These are phyloP conservation scores for Leptinotarsa undecemlineata DNA, from an alignment of 1,140 invertebrate genomes.

Conservation along the genomic window DNA sequence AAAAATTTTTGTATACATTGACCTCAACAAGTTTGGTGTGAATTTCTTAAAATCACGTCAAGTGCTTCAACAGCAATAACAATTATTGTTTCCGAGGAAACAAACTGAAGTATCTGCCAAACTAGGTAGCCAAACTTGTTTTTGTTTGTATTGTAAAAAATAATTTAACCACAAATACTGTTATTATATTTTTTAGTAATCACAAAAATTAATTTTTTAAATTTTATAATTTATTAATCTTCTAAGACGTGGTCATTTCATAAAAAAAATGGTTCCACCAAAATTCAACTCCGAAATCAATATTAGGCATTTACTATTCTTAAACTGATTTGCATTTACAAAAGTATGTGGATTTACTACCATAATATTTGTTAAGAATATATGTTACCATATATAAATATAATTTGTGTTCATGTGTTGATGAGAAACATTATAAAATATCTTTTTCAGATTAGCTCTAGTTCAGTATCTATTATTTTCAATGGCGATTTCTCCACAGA, in stretches of 20 bases:
- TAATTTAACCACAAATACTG: no score
- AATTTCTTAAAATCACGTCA: no score
- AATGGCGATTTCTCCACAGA: background rate
- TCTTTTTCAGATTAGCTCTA: background rate
- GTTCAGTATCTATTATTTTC: background rate
- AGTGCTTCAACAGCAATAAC: no score
- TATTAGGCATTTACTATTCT: background rate
- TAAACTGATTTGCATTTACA: background rate
- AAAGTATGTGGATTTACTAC: background rate
- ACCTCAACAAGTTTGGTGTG: background rate
- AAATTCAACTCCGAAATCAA: background rate
- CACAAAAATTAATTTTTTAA: no score
- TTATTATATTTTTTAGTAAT: no score
- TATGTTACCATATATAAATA: background rate
- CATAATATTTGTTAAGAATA: background rate
- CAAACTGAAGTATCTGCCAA: no score
- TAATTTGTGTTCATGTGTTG: background rate
- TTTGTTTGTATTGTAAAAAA: no score
- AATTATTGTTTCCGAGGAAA: no score
- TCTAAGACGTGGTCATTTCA: no score
- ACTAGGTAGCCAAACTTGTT: no score
- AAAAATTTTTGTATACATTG: background rate
- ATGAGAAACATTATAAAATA: constrained; percentile 1
- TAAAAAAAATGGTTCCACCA: background rate
- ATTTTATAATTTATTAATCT: no score